Base-by-base conservation (phyloP, 2,888 invertebrate species). In the Leucophenga montana region DNA sequence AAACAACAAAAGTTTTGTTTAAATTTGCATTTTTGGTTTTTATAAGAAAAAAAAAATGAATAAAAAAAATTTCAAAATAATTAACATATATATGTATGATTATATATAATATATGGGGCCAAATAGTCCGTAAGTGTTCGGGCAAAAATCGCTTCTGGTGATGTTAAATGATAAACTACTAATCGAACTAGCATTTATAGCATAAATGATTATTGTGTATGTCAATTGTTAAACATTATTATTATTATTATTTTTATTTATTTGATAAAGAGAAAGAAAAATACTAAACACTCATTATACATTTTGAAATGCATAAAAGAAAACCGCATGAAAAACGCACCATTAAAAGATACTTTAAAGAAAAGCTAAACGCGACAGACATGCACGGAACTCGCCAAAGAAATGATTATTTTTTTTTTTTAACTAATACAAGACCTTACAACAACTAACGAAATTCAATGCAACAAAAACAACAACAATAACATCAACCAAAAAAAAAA, bases 111-210 rank as follows among this genome's bases (percentile, higher is more conserved):
- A 72, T 78, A 88, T 85, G 88, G 89, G 88, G 88, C 88, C 88
- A 86, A 78, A 82, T 87, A 86, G 88, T 88, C 86, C 87, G 87
- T 89, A 89, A 89, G 89, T 87, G 86, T 89, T 88, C 88, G 89
- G 86, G 85, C 85, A 85, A 89, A 89, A 88, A 87, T 83, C 88
- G 76, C 85, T 84, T 86, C 87, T 85, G 86, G 85, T 85, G 82
- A 85, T 84, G 82, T 82, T 81, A 81, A 82, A 85, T 84, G 80
- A 71, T 71, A 53, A 69, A 74, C 71, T 77, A 78, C 73, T 82
- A 73, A 48, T 73, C 66, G 54, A 69, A 75, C 48, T 72, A 71
- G 72, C 70, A 76, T 76, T 76, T 71, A 69, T 71, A 27, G 27
- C 27, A 27, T 73, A 71, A 71, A 68, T 64, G 73, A 70, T 71